Evolutionary conservation across 92 coral and sea anemone genomes (phyloP), one percentile per base, ranked within the genome.

Genomic region (Nematostella vectensis): DNA sequence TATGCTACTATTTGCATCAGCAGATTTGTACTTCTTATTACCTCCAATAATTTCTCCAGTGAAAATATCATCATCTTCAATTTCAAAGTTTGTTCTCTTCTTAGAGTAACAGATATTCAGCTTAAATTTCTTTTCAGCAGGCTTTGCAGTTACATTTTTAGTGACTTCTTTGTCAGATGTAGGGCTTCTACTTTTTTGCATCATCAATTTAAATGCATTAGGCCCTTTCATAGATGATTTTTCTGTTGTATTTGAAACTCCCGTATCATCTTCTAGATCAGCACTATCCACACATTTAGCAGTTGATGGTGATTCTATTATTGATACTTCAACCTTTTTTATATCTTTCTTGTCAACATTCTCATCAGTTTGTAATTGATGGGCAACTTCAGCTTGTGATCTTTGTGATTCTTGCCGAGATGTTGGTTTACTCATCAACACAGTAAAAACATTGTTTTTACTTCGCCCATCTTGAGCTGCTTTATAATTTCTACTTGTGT

Each of bases 201-300:
- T 84, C 48, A 84, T 57, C 27, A 79, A 45, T 54, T 79, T 83
- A 79, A 83, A 83, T 8, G 75, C 87, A 79, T 71, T 70, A 29
- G 80, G 65, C 1, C 67, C 59, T 25, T n/a, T 20, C 6, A 13
- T 16, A 40, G 48, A 16, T 0, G 16, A 26, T 55, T 68, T 47
- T 29, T 21, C 23, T 3, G 10, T 25, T 26, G 50, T 22, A 15
- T 11, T 21, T 3, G 2, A 31, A n/a, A 54, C 1, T 55, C 27
- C 23, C 26, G 25, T 25, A n/a, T 53, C 47, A 11, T 47, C 23
- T 8, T 36, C 42, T 8, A 8, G 15, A 15, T 36, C 42, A 36
- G 15, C 42, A 36, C 8, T 15, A 8, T 36, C 42, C 8, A 36
- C 9, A 36, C n/a, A n/a, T n/a, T n/a, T n/a, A n/a, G n/a, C n/a